A percentile compares a stretch with the other conserved stretches of the same genome.
Evolutionary conservation across 30 jellyfish, hydroid and myxozoan genomes (phyloP).

Genomic region (Aurelia coerulea): DNA sequence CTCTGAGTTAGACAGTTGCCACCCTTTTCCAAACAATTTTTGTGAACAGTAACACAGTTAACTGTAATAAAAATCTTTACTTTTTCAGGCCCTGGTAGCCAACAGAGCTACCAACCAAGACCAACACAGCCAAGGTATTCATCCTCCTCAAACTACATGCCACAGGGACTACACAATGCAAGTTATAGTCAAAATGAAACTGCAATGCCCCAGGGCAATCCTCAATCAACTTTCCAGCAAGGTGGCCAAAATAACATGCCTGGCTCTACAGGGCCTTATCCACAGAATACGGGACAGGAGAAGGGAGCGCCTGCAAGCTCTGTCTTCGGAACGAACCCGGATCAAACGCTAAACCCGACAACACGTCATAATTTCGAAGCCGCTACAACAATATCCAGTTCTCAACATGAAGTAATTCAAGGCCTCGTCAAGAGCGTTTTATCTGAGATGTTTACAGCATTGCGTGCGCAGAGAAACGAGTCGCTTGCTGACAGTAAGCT

Average conservation of each 20-base stretch:
- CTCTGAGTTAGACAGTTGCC: too few species aligned
- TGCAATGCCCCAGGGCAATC: neutral
- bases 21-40: too few species aligned
- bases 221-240: neutral
- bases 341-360: constrained; percentile 41
- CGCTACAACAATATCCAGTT: constrained; percentile 19
- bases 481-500: constrained; percentile 7
- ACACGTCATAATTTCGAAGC: constrained; percentile 64
- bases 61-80: too few species aligned
- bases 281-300: constrained; percentile 17
- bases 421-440: constrained; percentile 87
- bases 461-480: constrained; percentile 71
- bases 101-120: constrained; percentile 6
- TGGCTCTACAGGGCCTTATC: neutral
- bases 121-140: constrained; percentile 33
- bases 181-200: neutral
- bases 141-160: neutral
- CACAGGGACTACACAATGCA: neutral
- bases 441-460: constrained; percentile 76
- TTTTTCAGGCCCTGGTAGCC: constrained; percentile 5
- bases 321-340: constrained; percentile 13
- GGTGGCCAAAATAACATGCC: neutral
- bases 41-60: too few species aligned
- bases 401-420: constrained; percentile 81
- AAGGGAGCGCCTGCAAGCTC: constrained; percentile 34